A percentile compares a stretch with the other conserved stretches of the same genome.
phyloP scores from a whole-genome alignment of 1,140 invertebrate genomes.

The Manduca sexta region DNA sequence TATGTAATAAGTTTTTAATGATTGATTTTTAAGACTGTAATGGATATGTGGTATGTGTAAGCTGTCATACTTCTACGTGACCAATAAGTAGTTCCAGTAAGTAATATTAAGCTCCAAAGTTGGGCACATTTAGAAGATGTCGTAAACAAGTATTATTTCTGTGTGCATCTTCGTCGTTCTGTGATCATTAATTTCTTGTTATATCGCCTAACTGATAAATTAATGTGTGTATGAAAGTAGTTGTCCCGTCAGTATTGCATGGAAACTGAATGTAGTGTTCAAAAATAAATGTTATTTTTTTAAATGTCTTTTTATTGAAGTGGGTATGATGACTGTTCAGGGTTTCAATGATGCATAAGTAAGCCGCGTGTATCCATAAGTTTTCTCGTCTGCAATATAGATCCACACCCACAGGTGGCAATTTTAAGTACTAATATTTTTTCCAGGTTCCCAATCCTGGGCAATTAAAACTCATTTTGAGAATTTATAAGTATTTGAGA shows the following conservation, averaged over 20 bases:
- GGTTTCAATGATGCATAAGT: too few species aligned
- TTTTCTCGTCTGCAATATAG: too few species aligned
- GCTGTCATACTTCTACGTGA: slow-evolving; percentile 62
- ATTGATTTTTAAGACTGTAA: slow-evolving; percentile 22
- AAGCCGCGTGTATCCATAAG: too few species aligned
- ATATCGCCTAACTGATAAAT: slow-evolving; percentile 50
- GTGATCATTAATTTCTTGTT: slow-evolving; percentile 66
- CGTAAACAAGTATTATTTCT: slow-evolving; percentile 38
- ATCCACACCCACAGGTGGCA: too few species aligned
- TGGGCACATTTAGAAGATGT: slow-evolving; percentile 56
- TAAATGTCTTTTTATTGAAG: slow-evolving; percentile 25
- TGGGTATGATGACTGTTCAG: too few species aligned
- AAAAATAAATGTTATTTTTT: slow-evolving; percentile 70
- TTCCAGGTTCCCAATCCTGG: too few species aligned
- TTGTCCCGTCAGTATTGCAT: slow-evolving; percentile 60
- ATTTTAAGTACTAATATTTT: too few species aligned
- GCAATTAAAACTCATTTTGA: too few species aligned
- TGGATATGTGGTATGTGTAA: slow-evolving; percentile 48
- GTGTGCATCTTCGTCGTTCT: slow-evolving; percentile 62
- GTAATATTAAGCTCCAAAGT: slow-evolving; percentile 49
- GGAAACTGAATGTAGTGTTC: slow-evolving; percentile 60
- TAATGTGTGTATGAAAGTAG: slow-evolving; percentile 47
- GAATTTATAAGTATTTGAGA: too few species aligned
- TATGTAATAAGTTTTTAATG: slow-evolving; percentile 1
- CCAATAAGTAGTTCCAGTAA: slow-evolving; percentile 55